phyloP scores from a whole-genome alignment of 2,113 vertebrate species.

The Podocnemis expansa region DNA sequence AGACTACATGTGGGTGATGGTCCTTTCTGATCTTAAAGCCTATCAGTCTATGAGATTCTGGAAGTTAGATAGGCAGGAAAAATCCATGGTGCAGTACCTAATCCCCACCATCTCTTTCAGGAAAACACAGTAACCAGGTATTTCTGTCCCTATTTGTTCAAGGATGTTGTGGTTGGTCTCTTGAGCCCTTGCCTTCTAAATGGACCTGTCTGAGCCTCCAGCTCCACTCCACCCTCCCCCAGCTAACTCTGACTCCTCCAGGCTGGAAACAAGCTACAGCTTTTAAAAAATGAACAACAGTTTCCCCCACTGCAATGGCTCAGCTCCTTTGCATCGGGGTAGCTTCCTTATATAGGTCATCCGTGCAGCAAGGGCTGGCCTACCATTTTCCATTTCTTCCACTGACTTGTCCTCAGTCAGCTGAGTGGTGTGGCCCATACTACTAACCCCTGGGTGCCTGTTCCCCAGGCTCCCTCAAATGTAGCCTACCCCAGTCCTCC shows the following conservation, averaged over 20 bases:
- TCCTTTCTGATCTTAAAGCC: neutral
- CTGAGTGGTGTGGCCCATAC: neutral
- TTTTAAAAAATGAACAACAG: fast-evolving
- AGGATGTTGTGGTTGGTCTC: neutral
- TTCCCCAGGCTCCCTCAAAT: neutral
- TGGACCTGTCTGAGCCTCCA: neutral
- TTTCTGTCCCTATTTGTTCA: neutral
- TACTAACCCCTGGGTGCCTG: neutral
- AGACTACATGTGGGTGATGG: neutral
- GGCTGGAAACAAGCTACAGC: fast-evolving
- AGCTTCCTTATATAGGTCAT: fast-evolving
- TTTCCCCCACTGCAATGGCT: fast-evolving
- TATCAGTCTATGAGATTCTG: neutral
- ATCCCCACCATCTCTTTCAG: neutral
- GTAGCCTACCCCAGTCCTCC: neutral
- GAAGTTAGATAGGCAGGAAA: neutral
- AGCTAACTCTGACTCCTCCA: neutral
- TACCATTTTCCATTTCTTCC: neutral
- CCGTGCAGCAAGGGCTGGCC: fast-evolving
- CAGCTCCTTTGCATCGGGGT: neutral
- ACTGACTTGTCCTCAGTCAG: neutral
- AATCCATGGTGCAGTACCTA: neutral
- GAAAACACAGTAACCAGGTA: fast-evolving
- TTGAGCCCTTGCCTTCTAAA: neutral
- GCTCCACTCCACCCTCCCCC: no score